A percentile compares a stretch with the other conserved stretches of the same genome.
These are phyloP conservation scores for Brachyrhaphis roseni DNA, from an alignment of 2,797 vertebrate genomes.

Conservation along the genomic window DNA sequence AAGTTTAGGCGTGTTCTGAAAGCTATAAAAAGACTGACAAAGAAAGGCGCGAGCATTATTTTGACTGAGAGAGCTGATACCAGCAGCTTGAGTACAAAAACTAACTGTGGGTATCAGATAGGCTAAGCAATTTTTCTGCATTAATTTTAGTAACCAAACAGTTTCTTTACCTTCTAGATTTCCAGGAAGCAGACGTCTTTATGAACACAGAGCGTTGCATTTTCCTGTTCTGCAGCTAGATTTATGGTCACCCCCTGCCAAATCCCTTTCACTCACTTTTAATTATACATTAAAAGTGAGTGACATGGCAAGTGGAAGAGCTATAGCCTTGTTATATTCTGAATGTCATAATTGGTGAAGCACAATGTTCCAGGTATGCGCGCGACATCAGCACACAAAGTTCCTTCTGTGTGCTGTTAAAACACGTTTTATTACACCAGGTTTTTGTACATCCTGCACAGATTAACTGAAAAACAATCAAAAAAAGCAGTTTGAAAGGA, in stretches of 20 bases:
- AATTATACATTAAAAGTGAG: background rate
- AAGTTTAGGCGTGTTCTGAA: conserved; percentile 69
- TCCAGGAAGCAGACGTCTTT: conserved; percentile 53
- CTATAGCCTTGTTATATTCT: background rate
- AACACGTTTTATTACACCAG: background rate
- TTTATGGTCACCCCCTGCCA: background rate
- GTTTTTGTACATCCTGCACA: background rate
- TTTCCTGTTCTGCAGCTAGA: conserved; percentile 14
- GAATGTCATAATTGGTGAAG: background rate
- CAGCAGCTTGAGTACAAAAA: conserved; percentile 26
- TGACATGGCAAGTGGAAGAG: background rate
- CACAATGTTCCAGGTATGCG: background rate
- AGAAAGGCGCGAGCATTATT: conserved; percentile 74
- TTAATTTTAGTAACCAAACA: conserved; percentile 50
- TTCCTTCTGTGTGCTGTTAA: background rate
- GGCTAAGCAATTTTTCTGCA: conserved; percentile 33
- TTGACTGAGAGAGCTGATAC: conserved; percentile 68
- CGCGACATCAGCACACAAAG: background rate
- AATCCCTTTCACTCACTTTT: background rate
- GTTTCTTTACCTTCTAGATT: conserved; percentile 24
- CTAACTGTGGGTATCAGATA: conserved; percentile 24
- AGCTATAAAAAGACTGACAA: conserved; percentile 88
- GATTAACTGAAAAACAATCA: background rate
- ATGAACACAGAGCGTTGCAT: conserved; percentile 27
- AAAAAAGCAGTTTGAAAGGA: background rate